A percentile compares a stretch with the other conserved stretches of the same genome.
phyloP scores from a whole-genome alignment of 2,888 invertebrate species.

The Catonia carolina region DNA sequence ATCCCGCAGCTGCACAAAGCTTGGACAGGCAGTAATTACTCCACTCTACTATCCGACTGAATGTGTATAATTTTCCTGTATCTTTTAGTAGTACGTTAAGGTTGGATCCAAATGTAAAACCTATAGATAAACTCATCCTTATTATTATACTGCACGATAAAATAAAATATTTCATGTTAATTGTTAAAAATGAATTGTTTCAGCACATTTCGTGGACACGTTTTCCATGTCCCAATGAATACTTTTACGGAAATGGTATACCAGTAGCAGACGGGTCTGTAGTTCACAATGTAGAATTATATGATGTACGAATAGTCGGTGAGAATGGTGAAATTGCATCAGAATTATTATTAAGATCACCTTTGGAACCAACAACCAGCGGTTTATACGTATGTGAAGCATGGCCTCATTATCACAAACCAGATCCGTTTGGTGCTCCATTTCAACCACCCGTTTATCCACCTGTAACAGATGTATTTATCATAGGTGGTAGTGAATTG shows the following conservation, averaged over 20 bases:
- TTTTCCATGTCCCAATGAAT: slow-evolving; percentile 4
- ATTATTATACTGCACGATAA: too few species aligned
- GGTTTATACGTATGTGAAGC: slow-evolving; percentile 12
- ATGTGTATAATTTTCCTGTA: too few species aligned
- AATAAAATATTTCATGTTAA: too few species aligned
- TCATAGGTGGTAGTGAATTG: slow-evolving; percentile 5
- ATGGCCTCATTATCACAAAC: slow-evolving; percentile 9
- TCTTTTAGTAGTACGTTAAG: too few species aligned
- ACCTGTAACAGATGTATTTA: background rate
- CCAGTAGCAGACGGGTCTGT: slow-evolving; percentile 6
- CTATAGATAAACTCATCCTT: too few species aligned
- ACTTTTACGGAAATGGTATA: slow-evolving; percentile 2
- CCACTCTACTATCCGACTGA: too few species aligned
- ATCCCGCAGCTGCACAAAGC: too few species aligned
- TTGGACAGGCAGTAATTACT: too few species aligned
- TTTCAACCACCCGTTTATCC: background rate
- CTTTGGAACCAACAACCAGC: background rate
- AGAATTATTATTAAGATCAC: background rate
- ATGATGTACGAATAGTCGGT: slow-evolving; percentile 2
- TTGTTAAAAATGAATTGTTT: too few species aligned
- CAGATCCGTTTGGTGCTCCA: too few species aligned
- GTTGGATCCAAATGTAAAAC: too few species aligned
- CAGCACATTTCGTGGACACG: slow-evolving; percentile 9
- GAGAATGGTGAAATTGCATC: background rate
- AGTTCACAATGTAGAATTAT: background rate